Percentiles rank a stretch among this genome's conserved stretches.
phyloP scores from a whole-genome alignment of 2,113 vertebrate genomes.

The Myrmophylax atrothorax region DNA sequence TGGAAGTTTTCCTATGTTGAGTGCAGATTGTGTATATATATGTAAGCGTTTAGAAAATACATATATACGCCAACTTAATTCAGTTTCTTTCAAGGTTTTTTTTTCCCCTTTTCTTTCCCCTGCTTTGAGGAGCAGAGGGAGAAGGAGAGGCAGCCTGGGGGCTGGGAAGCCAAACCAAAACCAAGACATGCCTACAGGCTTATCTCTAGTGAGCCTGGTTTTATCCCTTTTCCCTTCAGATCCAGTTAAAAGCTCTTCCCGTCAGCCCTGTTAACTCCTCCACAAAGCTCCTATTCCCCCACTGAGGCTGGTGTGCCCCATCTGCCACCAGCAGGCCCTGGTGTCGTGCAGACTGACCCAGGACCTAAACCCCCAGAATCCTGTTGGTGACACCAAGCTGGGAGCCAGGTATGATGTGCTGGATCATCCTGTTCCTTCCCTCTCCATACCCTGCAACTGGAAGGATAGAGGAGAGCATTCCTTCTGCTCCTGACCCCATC shows the following conservation, averaged over 20 bases:
- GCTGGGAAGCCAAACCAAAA: too few relatives aligned
- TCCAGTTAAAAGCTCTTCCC: neutral
- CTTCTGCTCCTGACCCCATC: neutral
- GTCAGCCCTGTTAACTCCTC: neutral
- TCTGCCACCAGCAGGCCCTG: neutral
- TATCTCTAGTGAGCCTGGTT: neutral
- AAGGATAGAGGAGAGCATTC: neutral
- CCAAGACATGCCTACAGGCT: neutral
- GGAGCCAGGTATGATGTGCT: neutral
- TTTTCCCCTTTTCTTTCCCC: too few relatives aligned
- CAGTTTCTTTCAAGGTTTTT: too few relatives aligned
- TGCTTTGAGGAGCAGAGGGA: too few relatives aligned
- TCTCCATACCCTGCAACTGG: neutral
- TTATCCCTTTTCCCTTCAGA: neutral
- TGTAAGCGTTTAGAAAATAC: too few relatives aligned
- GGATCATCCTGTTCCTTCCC: neutral
- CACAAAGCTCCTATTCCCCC: neutral
- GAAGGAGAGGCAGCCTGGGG: too few relatives aligned
- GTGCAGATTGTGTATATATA: too few relatives aligned
- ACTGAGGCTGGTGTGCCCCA: neutral
- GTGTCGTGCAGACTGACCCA: neutral
- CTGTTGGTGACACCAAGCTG: fast-evolving
- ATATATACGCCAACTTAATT: too few relatives aligned
- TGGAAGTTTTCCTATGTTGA: too few relatives aligned
- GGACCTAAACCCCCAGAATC: neutral